phyloP scores from a whole-genome alignment of 2,113 vertebrate species.

The Sylvia atricapilla region DNA sequence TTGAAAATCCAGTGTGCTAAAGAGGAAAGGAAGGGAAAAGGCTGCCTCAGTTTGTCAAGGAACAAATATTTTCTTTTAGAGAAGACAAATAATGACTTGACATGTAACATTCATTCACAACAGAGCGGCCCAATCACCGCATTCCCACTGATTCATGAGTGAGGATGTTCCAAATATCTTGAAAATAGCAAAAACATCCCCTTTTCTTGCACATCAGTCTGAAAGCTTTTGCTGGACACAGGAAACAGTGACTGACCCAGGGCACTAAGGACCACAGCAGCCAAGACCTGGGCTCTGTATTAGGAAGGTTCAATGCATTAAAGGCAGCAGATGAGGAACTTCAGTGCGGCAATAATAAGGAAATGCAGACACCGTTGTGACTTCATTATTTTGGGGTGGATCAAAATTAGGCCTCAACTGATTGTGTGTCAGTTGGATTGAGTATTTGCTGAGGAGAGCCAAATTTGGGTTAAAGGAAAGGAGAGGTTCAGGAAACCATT shows the following conservation, averaged over 20 bases:
- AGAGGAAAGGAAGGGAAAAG: slow-evolving; percentile 45
- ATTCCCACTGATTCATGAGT: slow-evolving; percentile 30
- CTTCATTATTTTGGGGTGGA: not conserved
- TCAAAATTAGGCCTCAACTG: not conserved
- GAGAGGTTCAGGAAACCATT: not conserved
- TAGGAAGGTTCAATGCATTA: not conserved
- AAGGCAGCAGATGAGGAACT: not conserved
- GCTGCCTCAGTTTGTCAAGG: slow-evolving; percentile 36
- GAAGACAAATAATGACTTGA: slow-evolving; percentile 53
- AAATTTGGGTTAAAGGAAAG: not conserved
- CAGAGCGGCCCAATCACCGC: slow-evolving; percentile 18
- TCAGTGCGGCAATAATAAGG: not conserved
- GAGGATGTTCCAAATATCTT: slow-evolving; percentile 5
- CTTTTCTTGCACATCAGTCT: not conserved
- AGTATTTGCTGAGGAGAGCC: not conserved
- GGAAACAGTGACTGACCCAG: not conserved
- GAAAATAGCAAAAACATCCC: slow-evolving; percentile 43
- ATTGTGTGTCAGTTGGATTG: not conserved
- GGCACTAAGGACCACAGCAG: not conserved
- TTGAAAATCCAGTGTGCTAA: slow-evolving; percentile 39
- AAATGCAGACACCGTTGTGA: not conserved
- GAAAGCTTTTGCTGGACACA: not conserved
- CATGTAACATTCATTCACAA: slow-evolving; percentile 49
- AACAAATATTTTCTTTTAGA: slow-evolving; percentile 60
- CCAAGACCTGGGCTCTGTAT: not conserved